Evolutionary conservation across 2,888 invertebrate species (phyloP), one percentile per base, ranked within the genome.

Genomic region (Neocrepidodera transversa): DNA sequence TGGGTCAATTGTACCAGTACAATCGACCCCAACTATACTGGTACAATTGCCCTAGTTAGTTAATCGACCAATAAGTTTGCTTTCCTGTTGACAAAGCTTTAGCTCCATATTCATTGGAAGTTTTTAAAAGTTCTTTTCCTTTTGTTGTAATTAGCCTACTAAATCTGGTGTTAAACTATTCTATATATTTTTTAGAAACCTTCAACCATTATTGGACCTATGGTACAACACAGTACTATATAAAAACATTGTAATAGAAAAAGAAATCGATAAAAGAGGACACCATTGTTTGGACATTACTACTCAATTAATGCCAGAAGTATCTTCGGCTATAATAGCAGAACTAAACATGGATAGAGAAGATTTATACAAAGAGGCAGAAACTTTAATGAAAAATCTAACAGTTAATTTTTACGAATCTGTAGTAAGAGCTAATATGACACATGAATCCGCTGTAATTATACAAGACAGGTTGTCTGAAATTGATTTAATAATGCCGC

Each of bases 251-350:
- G 35, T 52, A 16, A 17, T 55, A 17, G 49, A 40, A 26, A 47
- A 26, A 23, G 20, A 51, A 16, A 14, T 10, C 7, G 26, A 7
- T 2, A 26, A 45, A 4, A 56, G 35, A 14, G 26, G 17, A 17
- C 35, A 35, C 8, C 17, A 40, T 11, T 60, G 60, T 48, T 23
- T 57, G 40, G 40, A 52, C n/a, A 20, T 48, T 10, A 45, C 35
- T 23, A 20, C 48, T 16, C 40, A 60, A 42, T 48, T 60, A 0
- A 60, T 60, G 57, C 60, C 60, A 3, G 60, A 60, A 23, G 48
- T 60, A 14, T 28, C 48, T 7, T 45, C 52, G 10, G 28, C 2
- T 8, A n/a, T 52, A 1, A 30, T 60, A n/a, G 4, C 43, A 7
- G 40, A 48, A 8, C 11, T 57, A 4, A 47, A 49, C 14, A n/a